Base-by-base conservation (phyloP, 2,797 vertebrate species). In the Paguma larvata region DNA sequence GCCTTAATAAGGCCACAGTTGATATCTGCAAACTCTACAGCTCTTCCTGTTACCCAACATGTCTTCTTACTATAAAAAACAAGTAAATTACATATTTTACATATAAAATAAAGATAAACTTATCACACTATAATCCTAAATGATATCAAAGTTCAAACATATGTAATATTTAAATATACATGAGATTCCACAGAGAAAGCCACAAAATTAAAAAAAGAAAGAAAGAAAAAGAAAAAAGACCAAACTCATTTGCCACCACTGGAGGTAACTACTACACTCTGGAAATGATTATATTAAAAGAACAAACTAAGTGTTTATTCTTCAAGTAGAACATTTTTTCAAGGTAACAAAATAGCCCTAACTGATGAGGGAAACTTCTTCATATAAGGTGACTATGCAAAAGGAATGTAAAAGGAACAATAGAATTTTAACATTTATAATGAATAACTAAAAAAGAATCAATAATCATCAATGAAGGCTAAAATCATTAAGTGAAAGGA, bases 1-100 rank as follows among this genome's bases (percentile, higher is more conserved):
- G 77, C 65, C 59, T 97, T 79, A 85, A 85, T 68, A 96, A 95
- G 78, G 85, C 59, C 94, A 96, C 78, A 23, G 84, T 56, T 85
- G 88, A 68, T 67, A 77, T 62, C 78, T 63, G 67, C 67, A 72
- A 96, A 94, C 34, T 94, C 82, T 87, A 88, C 0, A 85, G 46
- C 13, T 83, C 94, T 94, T 97, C 56, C 70, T 67, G 23, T 84
- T 85, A 95, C 82, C 44, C 70, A 87, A 73, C 38, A 78, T 30
- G 62, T 95, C 91, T 96, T 97, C 97, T 96, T 90, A 96, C 96
- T 97, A 87, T 56, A 67, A 95, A 94, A 96, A 62, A 84, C 38
- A 38, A 72, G 41, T 82, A 83, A 32, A 38, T 34, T 65, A 87
- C 62, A 41, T 34, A 56, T 68, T 67, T n/a, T 46, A 56, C 18